Conservation (phyloP, 2,888 invertebrate genomes). For the Terebella lapidaria region DNA sequence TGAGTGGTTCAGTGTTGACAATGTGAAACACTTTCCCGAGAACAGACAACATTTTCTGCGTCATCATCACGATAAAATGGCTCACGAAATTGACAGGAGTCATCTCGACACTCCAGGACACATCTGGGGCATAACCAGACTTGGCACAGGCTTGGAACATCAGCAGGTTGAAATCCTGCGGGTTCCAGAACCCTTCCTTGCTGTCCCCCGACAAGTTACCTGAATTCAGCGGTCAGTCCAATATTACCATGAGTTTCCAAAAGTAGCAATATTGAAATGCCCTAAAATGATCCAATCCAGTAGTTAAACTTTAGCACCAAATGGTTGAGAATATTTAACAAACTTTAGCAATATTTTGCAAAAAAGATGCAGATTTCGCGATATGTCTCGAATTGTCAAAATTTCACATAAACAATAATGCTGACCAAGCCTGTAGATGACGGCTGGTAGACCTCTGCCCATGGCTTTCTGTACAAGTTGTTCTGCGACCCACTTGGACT, state of each 20-base stretch:
- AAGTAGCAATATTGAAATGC: no score
- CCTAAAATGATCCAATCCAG: no score
- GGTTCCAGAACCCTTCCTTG: constrained; percentile 48
- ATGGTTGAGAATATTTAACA: no score
- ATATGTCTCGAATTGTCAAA: no score
- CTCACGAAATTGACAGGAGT: constrained; percentile 54
- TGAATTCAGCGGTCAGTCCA: no score
- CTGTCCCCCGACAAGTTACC: constrained; percentile 50
- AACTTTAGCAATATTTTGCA: no score
- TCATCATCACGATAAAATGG: constrained; percentile 42
- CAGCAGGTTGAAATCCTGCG: constrained; percentile 52
- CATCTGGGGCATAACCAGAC: constrained; percentile 42
- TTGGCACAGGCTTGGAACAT: constrained; percentile 44
- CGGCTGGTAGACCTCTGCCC: constrained; percentile 49
- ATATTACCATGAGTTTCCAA: no score
- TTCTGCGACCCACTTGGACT: constrained; percentile 55
- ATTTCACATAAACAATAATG: no score
- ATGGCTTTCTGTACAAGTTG: constrained; percentile 48
- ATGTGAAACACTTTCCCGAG: constrained; percentile 52
- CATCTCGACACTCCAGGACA: constrained; percentile 51
- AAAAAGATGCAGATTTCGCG: no score
- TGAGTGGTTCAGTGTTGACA: constrained; percentile 43
- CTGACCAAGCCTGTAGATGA: constrained; percentile 52
- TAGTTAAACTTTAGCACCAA: no score
- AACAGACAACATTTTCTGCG: constrained; percentile 37